phyloP scores from a whole-genome alignment of 2,888 invertebrate genomes.

The Orthosia cruda region DNA sequence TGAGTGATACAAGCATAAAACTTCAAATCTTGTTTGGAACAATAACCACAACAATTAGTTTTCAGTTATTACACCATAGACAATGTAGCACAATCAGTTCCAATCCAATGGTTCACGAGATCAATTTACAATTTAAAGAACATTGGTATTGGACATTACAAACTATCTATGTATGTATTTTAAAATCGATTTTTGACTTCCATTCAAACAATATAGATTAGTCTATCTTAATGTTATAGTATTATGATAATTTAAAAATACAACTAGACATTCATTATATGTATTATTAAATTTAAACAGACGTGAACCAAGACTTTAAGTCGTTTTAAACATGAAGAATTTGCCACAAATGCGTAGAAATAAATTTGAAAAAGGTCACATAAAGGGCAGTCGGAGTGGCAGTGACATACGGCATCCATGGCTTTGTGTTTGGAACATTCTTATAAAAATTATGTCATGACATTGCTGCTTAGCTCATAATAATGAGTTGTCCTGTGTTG shows the following conservation, averaged over 20 bases:
- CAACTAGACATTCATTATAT: slow-evolving; percentile 54
- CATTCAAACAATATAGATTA: slow-evolving; percentile 51
- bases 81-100: slow-evolving; percentile 52
- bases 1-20: slow-evolving; percentile 58
- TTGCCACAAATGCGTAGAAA: slow-evolving; percentile 58
- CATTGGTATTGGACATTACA: slow-evolving; percentile 61
- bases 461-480: slow-evolving; percentile 90
- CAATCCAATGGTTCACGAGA: slow-evolving; percentile 68
- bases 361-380: slow-evolving; percentile 45
- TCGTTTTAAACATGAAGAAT: slow-evolving; percentile 48
- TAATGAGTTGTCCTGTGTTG: slow-evolving; percentile 95
- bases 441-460: slow-evolving; percentile 36
- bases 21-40: slow-evolving; percentile 41
- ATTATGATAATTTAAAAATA: slow-evolving; percentile 59
- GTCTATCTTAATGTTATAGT: slow-evolving; percentile 51
- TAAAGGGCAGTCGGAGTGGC: slow-evolving; percentile 49
- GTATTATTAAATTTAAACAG: slow-evolving; percentile 55
- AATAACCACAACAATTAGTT: slow-evolving; percentile 44
- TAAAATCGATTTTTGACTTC: slow-evolving; percentile 54
- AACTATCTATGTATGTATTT: slow-evolving; percentile 55
- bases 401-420: slow-evolving; percentile 55
- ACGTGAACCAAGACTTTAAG: slow-evolving; percentile 40
- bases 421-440: slow-evolving; percentile 45
- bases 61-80: slow-evolving; percentile 47
- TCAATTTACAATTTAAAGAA: slow-evolving; percentile 68